Evolutionary conservation across 2,888 invertebrate species (phyloP).

Genomic region (Sinodicranocentrus sp.): DNA sequence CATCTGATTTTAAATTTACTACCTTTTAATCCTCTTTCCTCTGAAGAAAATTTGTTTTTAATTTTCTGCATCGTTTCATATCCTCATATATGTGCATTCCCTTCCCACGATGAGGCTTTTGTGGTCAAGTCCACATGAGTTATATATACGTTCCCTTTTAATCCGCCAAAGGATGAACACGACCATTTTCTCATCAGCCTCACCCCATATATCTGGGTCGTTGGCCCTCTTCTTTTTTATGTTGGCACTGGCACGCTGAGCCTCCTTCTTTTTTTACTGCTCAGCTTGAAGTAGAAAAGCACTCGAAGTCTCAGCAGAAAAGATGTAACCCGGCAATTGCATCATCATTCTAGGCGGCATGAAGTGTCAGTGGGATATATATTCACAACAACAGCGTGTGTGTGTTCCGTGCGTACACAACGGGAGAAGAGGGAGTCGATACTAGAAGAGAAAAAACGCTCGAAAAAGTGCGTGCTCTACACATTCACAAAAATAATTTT

Average conservation of each 20-base stretch:
- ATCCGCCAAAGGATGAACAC: slow-evolving; percentile 50
- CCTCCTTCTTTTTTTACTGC: background rate
- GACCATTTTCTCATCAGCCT: slow-evolving; percentile 32
- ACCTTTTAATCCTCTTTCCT: slow-evolving; percentile 57
- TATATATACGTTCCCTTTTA: background rate
- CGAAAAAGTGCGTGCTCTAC: background rate
- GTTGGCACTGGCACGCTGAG: background rate
- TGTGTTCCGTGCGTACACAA: no score
- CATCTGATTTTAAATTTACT: slow-evolving; percentile 63
- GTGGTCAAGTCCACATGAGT: slow-evolving; percentile 46
- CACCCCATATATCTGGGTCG: slow-evolving; percentile 38
- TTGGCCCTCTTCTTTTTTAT: slow-evolving; percentile 47
- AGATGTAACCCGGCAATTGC: no score
- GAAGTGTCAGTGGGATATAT: no score
- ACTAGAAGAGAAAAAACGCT: no score
- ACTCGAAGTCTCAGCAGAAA: no score
- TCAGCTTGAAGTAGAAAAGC: no score
- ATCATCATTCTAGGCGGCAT: no score
- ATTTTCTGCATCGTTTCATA: slow-evolving; percentile 58
- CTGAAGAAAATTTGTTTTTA: slow-evolving; percentile 59
- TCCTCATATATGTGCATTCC: background rate
- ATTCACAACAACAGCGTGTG: no score
- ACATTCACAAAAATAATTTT: slow-evolving; percentile 28
- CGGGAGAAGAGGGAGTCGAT: no score
- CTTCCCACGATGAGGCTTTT: slow-evolving; percentile 5